These are phyloP conservation scores for Xanthorhoe designata DNA, from an alignment of 2,888 invertebrate species.

Conservation along the genomic window DNA sequence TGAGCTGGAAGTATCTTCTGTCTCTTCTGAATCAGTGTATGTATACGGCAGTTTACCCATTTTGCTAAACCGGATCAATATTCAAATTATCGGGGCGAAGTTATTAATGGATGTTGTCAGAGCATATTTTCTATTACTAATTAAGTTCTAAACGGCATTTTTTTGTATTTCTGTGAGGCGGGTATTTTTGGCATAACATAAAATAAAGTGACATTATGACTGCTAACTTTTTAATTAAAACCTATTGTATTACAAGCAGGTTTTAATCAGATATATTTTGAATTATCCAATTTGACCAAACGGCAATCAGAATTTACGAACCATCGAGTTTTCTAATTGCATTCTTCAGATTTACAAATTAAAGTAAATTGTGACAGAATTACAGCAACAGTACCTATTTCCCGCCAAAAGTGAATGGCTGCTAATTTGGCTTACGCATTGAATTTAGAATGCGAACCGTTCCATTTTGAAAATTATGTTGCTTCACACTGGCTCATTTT, in stretches of 20 bases:
- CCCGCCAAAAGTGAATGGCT: slow-evolving; percentile 51
- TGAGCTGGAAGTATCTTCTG: slow-evolving; percentile 63
- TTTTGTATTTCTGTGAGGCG: slow-evolving; percentile 2
- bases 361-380: slow-evolving; percentile 46
- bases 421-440: slow-evolving; percentile 54
- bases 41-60: slow-evolving; percentile 63
- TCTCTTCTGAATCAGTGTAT: slow-evolving; percentile 62
- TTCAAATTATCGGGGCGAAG: background rate
- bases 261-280: background rate
- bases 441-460: slow-evolving; percentile 42
- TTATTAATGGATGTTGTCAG: background rate
- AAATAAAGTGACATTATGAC: background rate
- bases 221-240: background rate
- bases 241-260: too few relatives aligned
- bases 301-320: background rate
- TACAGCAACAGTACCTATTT: slow-evolving; percentile 40
- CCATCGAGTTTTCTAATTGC: slow-evolving; percentile 14
- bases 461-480: slow-evolving; percentile 56
- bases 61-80: slow-evolving; percentile 34
- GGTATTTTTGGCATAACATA: background rate
- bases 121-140: background rate
- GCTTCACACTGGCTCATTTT: slow-evolving; percentile 35
- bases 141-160: slow-evolving; percentile 13
- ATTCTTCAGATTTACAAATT: slow-evolving; percentile 36
- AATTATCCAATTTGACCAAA: background rate